Evolutionary conservation across 2,113 vertebrate species (phyloP), one percentile per base, ranked within the genome.

Genomic region (cattle (Bos taurus)): DNA sequence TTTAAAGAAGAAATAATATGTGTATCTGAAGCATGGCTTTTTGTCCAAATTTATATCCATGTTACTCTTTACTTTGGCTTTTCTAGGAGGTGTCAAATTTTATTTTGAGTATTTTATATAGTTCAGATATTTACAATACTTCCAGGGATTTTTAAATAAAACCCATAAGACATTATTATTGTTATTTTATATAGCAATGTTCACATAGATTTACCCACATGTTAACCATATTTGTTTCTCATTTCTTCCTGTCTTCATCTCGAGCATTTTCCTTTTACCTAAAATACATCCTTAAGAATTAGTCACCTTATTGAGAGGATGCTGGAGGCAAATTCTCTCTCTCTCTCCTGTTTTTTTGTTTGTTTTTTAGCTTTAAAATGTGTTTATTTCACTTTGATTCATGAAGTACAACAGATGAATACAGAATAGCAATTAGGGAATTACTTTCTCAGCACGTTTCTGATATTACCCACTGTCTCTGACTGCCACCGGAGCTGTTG

Each of bases 341-440:
- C 11, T 62, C 13, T 64, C 15, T 64, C 62, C 33, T 17, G 15
- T 64, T 64, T 64, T n/a, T 64, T 25, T 74, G 19, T 40, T 82
- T 33, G 87, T 87, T 33, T 40, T 57, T 90, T 48, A 85, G 11
- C 52, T 90, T 94, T 28, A 71, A 88, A 62, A 67, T 77, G 2
- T 60, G 88, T 96, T 91, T 67, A 59, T 88, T 90, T 96, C 19
- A 62, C 30, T 93, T 50, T 91, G 23, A 82, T 28, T 95, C 89
- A 56, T 60, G 7, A 96, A 91, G 43, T 30, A 43, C 64, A 54
- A 9, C 85, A 12, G 10, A 21, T 74, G 30, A 48, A 78, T 40
- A 83, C 67, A 43, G 23, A 67, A 82, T 33, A 89, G 16, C 16
- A 82, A 6, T 7, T 91, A 59, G 30, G 3, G 33, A 85, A 11